These are phyloP conservation scores for Morinoia aosen DNA, from an alignment of 2,888 invertebrate species.

Conservation along the genomic window DNA sequence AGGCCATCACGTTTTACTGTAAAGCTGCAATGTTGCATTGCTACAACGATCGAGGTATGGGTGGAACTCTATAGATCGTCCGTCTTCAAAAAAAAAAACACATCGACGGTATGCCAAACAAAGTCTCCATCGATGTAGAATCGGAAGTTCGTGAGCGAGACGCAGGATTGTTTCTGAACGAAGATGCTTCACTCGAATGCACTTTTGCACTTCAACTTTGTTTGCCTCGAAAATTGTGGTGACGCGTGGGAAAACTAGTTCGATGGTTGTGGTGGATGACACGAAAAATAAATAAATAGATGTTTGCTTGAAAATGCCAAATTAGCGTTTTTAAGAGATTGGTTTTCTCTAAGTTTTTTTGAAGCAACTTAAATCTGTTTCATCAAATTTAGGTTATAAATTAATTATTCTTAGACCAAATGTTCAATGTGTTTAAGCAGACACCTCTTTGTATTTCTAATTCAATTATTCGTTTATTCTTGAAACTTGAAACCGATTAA, in stretches of 20 bases:
- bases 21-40: constrained; percentile 17
- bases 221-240: neutral
- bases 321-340: neutral
- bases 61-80: constrained; percentile 3
- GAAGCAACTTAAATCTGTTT: neutral
- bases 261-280: neutral
- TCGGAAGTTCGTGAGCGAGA: neutral
- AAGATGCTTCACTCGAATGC: neutral
- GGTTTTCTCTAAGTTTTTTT: neutral
- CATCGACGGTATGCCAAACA: constrained; percentile 10
- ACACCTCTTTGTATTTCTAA: neutral
- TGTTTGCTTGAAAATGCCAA: neutral
- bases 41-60: constrained; percentile 17
- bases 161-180: neutral
- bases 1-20: constrained; percentile 4
- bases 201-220: neutral
- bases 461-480: too few relatives aligned
- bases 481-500: too few relatives aligned
- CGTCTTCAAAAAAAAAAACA: neutral
- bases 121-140: neutral
- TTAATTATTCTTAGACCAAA: neutral
- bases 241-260: neutral
- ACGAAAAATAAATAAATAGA: neutral
- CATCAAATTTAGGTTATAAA: neutral
- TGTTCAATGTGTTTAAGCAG: neutral